Conservation (phyloP, 2,888 invertebrate species). For the Leucophora obtusa region DNA sequence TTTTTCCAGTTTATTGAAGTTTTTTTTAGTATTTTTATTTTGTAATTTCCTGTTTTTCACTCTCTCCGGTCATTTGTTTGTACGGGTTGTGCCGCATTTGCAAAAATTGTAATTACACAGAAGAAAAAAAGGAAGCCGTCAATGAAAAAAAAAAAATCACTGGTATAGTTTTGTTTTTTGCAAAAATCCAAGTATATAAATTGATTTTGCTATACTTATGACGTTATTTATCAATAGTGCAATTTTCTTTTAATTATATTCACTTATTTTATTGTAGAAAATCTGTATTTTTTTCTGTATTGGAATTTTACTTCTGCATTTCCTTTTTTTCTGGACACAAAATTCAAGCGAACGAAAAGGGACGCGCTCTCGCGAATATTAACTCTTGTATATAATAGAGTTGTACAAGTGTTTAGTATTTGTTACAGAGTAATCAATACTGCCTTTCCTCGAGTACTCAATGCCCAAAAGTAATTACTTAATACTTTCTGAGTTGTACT, state of each 20-base stretch:
- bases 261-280: constrained; percentile 38
- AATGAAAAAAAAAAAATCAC: constrained; percentile 48
- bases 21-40: not conserved
- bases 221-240: not conserved
- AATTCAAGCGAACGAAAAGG: constrained; percentile 59
- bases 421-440: no score
- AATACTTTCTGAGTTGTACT: no score
- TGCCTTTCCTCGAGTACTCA: no score
- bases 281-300: constrained; percentile 40
- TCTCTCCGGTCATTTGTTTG: constrained; percentile 20
- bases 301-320: constrained; percentile 53
- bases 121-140: constrained; percentile 59
- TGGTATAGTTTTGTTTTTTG: constrained; percentile 54
- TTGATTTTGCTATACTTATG: not conserved
- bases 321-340: constrained; percentile 51
- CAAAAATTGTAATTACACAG: constrained; percentile 23
- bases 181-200: not conserved
- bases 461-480: no score
- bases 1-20: not conserved
- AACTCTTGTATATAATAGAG: no score
- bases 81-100: constrained; percentile 50
- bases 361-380: constrained; percentile 63
- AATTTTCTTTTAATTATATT: not conserved
- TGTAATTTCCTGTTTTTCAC: constrained; percentile 40
- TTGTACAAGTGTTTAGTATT: no score